phyloP scores from a whole-genome alignment of 2,113 vertebrate species.

The Ptilonorhynchus violaceus region DNA sequence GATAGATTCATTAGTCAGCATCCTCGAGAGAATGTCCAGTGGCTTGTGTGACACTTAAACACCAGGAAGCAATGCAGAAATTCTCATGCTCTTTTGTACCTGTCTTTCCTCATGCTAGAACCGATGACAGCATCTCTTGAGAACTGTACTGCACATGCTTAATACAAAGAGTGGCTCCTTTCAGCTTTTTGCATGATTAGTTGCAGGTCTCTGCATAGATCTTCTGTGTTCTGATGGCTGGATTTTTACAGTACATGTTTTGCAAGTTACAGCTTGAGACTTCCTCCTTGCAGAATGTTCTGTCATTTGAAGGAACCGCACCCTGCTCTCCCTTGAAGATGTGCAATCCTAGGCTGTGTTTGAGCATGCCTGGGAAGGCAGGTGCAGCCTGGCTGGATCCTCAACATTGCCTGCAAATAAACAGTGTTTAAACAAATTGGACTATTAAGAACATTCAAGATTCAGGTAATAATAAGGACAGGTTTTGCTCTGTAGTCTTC shows the following conservation, averaged over 20 bases:
- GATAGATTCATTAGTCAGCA: constrained; percentile 25
- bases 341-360: constrained; percentile 47
- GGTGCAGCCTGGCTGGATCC: constrained; percentile 48
- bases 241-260: constrained; percentile 37
- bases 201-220: constrained; percentile 1
- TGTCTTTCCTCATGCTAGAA: neutral
- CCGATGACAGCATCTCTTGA: neutral
- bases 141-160: neutral
- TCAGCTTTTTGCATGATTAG: neutral
- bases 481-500: neutral
- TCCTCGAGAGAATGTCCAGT: neutral
- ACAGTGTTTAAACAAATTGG: constrained; percentile 40
- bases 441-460: constrained; percentile 11
- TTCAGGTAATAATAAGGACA: constrained; percentile 1
- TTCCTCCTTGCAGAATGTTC: constrained; percentile 8
- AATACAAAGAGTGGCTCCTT: neutral
- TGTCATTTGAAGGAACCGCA: constrained; percentile 49
- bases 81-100: neutral
- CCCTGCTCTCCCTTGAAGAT: constrained; percentile 44
- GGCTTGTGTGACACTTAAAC: constrained; percentile 5
- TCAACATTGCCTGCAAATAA: constrained; percentile 32
- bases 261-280: constrained; percentile 63
- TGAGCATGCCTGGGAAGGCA: constrained; percentile 50
- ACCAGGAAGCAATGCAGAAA: neutral
- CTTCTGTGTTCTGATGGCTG: neutral